Conservation (phyloP, 2,888 invertebrate genomes). For the Hirtodrosophila cameraria region DNA sequence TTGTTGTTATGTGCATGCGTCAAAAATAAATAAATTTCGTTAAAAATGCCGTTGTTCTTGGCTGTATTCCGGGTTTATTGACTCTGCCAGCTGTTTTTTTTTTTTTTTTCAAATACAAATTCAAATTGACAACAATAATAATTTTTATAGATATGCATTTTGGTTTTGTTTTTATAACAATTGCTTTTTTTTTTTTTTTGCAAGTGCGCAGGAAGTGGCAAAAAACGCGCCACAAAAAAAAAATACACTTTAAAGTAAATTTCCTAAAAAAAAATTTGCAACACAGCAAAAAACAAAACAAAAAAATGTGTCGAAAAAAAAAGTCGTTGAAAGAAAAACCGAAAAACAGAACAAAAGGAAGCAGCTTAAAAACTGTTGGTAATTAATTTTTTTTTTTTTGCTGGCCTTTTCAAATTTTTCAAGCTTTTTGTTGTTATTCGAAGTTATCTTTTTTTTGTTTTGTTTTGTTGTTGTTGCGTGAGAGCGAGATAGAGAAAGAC, state of each 20-base stretch:
- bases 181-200: conserved; percentile 18
- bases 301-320: conserved; percentile 15
- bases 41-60: conserved; percentile 69
- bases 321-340: conserved; percentile 27
- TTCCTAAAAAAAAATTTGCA: conserved; percentile 30
- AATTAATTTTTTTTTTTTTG: conserved; percentile 60
- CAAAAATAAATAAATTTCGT: conserved; percentile 51
- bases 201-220: conserved; percentile 45
- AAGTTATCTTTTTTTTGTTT: conserved; percentile 32
- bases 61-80: conserved; percentile 80
- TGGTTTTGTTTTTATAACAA: no score
- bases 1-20: conserved; percentile 41
- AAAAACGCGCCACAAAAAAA: conserved; percentile 20
- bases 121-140: conserved; percentile 57
- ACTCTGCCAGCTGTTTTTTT: conserved; percentile 56
- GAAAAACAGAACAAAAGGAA: conserved; percentile 46
- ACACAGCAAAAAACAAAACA: conserved; percentile 22
- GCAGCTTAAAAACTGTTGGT: conserved; percentile 52
- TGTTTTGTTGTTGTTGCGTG: conserved; percentile 37
- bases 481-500: conserved; percentile 28
- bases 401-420: conserved; percentile 41
- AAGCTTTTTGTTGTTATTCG: conserved; percentile 21
- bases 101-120: conserved; percentile 43
- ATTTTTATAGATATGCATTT: no score
- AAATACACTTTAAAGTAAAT: conserved; percentile 16